Conservation (phyloP, 2,797 vertebrate genomes). For the Hybognathus amarus region DNA sequence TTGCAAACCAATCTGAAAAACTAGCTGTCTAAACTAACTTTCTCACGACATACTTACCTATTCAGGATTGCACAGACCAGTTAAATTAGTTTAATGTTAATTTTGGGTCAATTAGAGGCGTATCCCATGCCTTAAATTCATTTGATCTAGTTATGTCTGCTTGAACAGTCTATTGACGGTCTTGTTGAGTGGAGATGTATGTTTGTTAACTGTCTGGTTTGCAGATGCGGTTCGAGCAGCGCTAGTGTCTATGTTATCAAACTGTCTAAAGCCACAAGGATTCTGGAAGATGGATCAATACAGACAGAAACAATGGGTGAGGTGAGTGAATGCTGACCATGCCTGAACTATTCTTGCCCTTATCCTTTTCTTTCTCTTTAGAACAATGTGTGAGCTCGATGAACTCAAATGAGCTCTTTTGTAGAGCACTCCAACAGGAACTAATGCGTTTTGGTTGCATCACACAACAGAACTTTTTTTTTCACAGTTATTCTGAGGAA, state of each 20-base stretch:
- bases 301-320: conserved; percentile 56
- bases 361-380: background rate
- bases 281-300: conserved; percentile 52
- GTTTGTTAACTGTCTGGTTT: conserved; percentile 16
- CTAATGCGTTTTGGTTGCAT: conserved; percentile 1
- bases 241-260: conserved; percentile 59
- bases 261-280: conserved; percentile 45
- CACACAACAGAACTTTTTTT: conserved; percentile 20
- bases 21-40: background rate
- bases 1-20: background rate
- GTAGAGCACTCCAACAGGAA: conserved; percentile 1
- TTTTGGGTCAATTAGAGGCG: background rate
- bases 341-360: conserved; percentile 18
- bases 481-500: conserved; percentile 18
- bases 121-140: background rate
- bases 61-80: background rate
- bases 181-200: background rate
- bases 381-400: background rate
- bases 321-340: conserved; percentile 30
- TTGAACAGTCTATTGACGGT: background rate
- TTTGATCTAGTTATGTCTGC: background rate
- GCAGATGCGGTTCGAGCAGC: conserved; percentile 49
- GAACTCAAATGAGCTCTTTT: background rate
- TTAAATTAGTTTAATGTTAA: background rate
- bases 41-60: background rate